These are phyloP conservation scores for Pyxicephalus adspersus DNA, from an alignment of 2,113 vertebrate species.

Conservation along the genomic window DNA sequence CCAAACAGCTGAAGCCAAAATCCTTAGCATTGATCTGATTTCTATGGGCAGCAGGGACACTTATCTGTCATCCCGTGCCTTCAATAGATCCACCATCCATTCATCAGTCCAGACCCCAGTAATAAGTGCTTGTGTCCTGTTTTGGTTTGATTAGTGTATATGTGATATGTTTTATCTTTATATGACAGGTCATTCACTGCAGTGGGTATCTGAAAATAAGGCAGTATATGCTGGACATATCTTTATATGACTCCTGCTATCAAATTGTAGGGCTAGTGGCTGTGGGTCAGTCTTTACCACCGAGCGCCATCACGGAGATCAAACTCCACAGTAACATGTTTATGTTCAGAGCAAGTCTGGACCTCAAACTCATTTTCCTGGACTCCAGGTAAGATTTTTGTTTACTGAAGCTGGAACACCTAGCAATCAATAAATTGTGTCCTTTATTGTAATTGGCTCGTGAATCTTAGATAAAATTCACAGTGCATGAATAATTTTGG, in stretches of 20 bases:
- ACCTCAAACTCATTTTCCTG: constrained; percentile 92
- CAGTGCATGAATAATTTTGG: too few species aligned
- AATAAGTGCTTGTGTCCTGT: constrained; percentile 3
- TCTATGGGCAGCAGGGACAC: too few species aligned
- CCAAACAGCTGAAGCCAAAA: too few species aligned
- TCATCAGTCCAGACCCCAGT: not conserved
- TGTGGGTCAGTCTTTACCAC: constrained; percentile 89
- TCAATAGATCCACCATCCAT: too few species aligned
- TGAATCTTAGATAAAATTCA: too few species aligned
- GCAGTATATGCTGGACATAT: constrained; percentile 87
- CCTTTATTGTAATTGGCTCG: too few species aligned
- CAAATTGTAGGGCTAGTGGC: constrained; percentile 92
- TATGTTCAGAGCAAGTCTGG: constrained; percentile 93
- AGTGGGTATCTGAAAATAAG: constrained; percentile 93
- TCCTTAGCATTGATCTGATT: too few species aligned
- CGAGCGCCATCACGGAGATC: constrained; percentile 92
- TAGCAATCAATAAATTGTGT: not conserved
- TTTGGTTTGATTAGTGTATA: constrained; percentile 20
- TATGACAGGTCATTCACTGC: constrained; percentile 89
- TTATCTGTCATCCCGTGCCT: too few species aligned
- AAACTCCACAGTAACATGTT: constrained; percentile 96
- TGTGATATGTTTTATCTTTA: constrained; percentile 53
- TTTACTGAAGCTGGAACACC: too few species aligned
- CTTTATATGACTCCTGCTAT: constrained; percentile 87
- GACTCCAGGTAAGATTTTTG: constrained; percentile 84